phyloP scores from a whole-genome alignment of 2,888 invertebrate species.

The Hypena proboscidalis region DNA sequence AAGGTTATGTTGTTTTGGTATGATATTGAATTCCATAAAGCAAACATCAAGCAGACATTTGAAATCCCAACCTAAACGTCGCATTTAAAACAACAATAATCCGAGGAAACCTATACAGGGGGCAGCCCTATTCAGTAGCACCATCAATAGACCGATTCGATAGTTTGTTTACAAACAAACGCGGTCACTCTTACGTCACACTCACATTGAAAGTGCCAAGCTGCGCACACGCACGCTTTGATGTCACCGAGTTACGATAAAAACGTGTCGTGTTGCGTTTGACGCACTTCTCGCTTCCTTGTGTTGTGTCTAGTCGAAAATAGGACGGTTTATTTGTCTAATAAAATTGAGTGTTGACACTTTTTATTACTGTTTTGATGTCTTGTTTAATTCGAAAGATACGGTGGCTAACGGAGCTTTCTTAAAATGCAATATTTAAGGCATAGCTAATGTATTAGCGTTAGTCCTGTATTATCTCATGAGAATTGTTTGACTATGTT shows the following conservation, averaged over 20 bases:
- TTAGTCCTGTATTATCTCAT: too few species aligned
- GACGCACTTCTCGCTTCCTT: conserved; percentile 42
- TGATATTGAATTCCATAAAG: too few species aligned
- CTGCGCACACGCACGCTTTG: conserved; percentile 48
- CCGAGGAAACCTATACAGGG: too few species aligned
- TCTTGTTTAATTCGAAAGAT: too few species aligned
- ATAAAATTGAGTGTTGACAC: conserved; percentile 6
- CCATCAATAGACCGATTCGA: conserved; percentile 1
- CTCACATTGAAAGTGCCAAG: conserved; percentile 15
- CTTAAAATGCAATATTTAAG: too few species aligned
- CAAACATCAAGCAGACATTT: too few species aligned
- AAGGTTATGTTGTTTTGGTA: too few species aligned
- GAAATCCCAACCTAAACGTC: too few species aligned
- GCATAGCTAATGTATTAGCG: too few species aligned
- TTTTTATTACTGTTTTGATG: conserved; percentile 5
- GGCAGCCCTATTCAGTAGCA: neutral
- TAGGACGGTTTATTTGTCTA: conserved; percentile 16
- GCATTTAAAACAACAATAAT: too few species aligned
- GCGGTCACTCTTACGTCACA: conserved; percentile 28
- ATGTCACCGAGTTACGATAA: conserved; percentile 59
- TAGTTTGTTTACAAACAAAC: conserved; percentile 38
- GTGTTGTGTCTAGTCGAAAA: conserved; percentile 38
- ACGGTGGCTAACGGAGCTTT: too few species aligned
- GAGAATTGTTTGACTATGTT: too few species aligned
- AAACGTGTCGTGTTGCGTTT: conserved; percentile 40